Conservation (phyloP, 92 coral and sea anemone genomes). For the Pocillopora meandrina region DNA sequence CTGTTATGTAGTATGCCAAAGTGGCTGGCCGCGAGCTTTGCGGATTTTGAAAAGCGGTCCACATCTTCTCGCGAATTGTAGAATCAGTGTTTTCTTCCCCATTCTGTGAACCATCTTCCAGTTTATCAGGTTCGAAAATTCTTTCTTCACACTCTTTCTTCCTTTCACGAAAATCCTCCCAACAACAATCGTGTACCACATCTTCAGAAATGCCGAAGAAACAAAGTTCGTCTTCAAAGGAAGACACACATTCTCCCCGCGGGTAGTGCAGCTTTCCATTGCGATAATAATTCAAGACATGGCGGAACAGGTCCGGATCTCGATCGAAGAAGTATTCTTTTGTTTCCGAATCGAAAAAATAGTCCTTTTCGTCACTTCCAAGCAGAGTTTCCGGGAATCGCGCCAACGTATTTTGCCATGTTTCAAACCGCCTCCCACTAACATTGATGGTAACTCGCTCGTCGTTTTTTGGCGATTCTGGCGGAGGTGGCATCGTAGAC, state of each 20-base stretch:
- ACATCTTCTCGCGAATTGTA: slow-evolving; percentile 87
- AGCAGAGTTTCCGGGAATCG: slow-evolving; percentile 98
- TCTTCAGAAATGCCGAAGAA: slow-evolving; percentile 99
- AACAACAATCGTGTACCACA: slow-evolving; percentile 98
- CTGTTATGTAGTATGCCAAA: slow-evolving; percentile 88
- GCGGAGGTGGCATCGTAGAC: slow-evolving; percentile 99
- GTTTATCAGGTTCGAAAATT: slow-evolving; percentile 92
- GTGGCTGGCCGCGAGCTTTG: slow-evolving; percentile 94
- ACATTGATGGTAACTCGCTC: slow-evolving; percentile 98
- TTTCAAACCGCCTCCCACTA: slow-evolving; percentile 98
- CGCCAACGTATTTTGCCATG: slow-evolving; percentile 98
- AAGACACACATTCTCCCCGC: slow-evolving; percentile 87
- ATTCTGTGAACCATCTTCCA: slow-evolving; percentile 92
- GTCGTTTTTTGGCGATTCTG: slow-evolving; percentile 89
- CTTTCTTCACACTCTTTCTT: slow-evolving; percentile 97
- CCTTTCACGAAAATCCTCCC: slow-evolving; percentile 99
- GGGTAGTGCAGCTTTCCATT: slow-evolving; percentile 98
- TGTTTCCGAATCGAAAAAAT: slow-evolving; percentile 94
- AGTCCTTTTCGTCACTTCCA: slow-evolving; percentile 98
- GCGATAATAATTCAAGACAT: slow-evolving; percentile 95
- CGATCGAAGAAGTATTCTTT: slow-evolving; percentile 97
- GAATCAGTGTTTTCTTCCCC: slow-evolving; percentile 85
- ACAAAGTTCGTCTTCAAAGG: slow-evolving; percentile 94
- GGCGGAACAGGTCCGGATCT: slow-evolving; percentile 96
- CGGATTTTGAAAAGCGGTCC: slow-evolving; percentile 99